Evolutionary conservation across 2,888 invertebrate genomes (phyloP), one percentile per base, ranked within the genome.

Genomic region (Cheilosia impressa): DNA sequence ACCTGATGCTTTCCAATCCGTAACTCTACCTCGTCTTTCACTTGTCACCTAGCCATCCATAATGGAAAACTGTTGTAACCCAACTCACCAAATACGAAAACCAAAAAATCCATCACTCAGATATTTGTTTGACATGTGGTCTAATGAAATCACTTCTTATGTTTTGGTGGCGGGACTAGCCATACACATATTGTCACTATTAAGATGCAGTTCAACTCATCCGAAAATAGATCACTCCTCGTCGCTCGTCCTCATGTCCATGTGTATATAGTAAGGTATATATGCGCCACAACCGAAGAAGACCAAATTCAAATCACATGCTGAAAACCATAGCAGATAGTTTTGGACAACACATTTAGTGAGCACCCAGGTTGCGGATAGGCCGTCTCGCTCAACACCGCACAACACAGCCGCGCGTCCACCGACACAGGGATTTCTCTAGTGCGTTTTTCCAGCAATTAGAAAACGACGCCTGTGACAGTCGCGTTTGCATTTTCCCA

Each of bases 401-500:
- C 10, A 4, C 17, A 13, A 38, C 13, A 38, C 4, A 38, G 38
- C 10, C 13, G 15, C 43, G 17, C 65, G 43, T 31, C 62, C 47
- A 55, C 45, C 73, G 53, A 63, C 57, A 63, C 63, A 52, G 38
- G 68, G 50, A 34, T 43, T 24, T 76, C 47, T 47, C 50, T 73
- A 69, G 69, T 75, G 83, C 27, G 22, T 27, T 78, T 75, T 71
- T 75, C 68, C 52, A 73, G 73, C 68, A 73, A 83, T 73, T 72
- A 80, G 84, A 84, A 80, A 80, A 80, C 69, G 69, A 80, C 71
- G 84, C 84, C 71, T 84, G 84, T 71, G 80, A 84, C 84, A 84
- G 84, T 71, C 60, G 75, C 84, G 75, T 69, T 80, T 72, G 72
- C 66, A 72, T 85, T 85, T 85, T 85, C 85, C 85, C 85, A 85